Evolutionary conservation across 1,140 invertebrate genomes (phyloP).

Genomic region (Zaprionus kolodkinae): DNA sequence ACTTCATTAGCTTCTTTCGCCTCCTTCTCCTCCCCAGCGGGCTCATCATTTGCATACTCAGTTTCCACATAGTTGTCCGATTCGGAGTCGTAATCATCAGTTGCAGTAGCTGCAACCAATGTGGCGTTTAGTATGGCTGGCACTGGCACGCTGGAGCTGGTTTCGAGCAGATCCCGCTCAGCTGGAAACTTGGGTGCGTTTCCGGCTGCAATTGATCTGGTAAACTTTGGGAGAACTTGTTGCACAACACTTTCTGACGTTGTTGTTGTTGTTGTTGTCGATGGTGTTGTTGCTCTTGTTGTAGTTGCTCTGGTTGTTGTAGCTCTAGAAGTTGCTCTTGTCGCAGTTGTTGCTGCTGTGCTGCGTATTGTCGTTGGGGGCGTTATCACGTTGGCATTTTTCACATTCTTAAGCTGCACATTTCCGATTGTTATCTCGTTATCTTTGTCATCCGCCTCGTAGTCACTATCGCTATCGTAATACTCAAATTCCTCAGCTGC

Average conservation of each 20-base stretch:
- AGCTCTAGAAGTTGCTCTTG: background rate
- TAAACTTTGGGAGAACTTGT: background rate
- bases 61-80: conserved; percentile 42
- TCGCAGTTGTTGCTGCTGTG: background rate
- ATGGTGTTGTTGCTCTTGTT: conserved; percentile 5
- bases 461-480: conserved; percentile 53
- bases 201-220: background rate
- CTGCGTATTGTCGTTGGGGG: background rate
- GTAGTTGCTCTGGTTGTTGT: background rate
- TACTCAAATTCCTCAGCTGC: conserved; percentile 49
- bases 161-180: conserved; percentile 22
- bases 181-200: background rate
- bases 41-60: conserved; percentile 65
- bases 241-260: background rate
- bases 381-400: background rate
- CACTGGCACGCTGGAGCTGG: conserved; percentile 41
- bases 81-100: conserved; percentile 34
- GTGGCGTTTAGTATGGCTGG: conserved; percentile 26
- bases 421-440: conserved; percentile 16
- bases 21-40: background rate
- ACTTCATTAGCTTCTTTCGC: conserved; percentile 21
- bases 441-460: conserved; percentile 48
- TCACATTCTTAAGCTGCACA: background rate
- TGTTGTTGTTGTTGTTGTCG: conserved; percentile 6
- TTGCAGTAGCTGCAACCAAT: background rate